These are phyloP conservation scores for Limnothrissa miodon DNA, from an alignment of 2,113 vertebrate genomes.

Conservation along the genomic window DNA sequence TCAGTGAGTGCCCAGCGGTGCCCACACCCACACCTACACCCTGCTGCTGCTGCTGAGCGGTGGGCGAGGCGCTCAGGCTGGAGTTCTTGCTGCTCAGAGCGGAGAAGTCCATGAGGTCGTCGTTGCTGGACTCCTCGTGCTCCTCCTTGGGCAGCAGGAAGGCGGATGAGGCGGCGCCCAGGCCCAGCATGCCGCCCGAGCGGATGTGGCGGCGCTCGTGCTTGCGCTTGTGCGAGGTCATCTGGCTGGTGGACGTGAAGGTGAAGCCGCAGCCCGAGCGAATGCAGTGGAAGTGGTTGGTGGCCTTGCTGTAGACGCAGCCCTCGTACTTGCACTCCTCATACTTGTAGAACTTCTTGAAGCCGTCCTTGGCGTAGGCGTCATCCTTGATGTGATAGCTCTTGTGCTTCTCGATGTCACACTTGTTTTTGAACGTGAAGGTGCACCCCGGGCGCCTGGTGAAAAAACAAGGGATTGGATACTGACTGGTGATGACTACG, in stretches of 20 bases:
- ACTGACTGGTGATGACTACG: neutral
- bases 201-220: constrained; percentile 95
- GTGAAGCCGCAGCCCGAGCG: constrained; percentile 97
- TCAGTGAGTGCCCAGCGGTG: constrained; percentile 68
- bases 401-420: constrained; percentile 99
- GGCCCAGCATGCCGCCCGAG: constrained; percentile 82
- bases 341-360: constrained; percentile 99
- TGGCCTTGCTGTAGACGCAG: constrained; percentile 99
- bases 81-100: constrained; percentile 98
- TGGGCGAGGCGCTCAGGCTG: constrained; percentile 97
- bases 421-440: constrained; percentile 99
- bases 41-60: constrained; percentile 84
- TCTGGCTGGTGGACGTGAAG: constrained; percentile 99
- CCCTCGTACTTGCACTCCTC: constrained; percentile 99
- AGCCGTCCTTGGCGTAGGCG: constrained; percentile 98
- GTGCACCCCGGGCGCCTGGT: constrained; percentile 91
- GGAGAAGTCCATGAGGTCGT: constrained; percentile 96
- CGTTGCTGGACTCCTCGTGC: constrained; percentile 94
- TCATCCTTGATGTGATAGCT: constrained; percentile 99
- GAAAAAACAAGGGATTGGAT: neutral
- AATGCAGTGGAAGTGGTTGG: constrained; percentile 99
- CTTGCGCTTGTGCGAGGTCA: constrained; percentile 99
- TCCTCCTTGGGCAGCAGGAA: constrained; percentile 90
- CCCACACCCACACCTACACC: constrained; percentile 70
- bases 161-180: constrained; percentile 79